Evolutionary conservation across 2,113 vertebrate genomes (phyloP).

Genomic region (Aramus guarauna): DNA sequence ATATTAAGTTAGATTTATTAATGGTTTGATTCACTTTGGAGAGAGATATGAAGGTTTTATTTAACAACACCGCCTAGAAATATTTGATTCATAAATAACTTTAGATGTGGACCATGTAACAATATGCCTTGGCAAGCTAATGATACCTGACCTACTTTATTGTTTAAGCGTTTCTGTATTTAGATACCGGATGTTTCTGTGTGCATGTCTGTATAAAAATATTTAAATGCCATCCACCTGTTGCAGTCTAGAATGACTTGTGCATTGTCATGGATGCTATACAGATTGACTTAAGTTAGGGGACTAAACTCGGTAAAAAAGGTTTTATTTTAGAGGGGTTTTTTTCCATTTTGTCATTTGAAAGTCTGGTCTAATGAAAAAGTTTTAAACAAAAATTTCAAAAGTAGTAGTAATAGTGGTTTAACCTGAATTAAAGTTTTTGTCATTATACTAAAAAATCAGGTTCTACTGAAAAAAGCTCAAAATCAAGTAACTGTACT

Average conservation of each 20-base stretch:
- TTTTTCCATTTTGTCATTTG: not conserved
- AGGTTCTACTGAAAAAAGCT: not conserved
- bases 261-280: not conserved
- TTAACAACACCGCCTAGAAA: not conserved
- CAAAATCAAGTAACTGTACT: not conserved
- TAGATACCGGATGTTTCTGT: not conserved
- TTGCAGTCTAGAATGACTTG: not conserved
- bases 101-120: not conserved
- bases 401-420: not conserved
- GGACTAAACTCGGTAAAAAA: not conserved
- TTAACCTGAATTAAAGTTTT: not conserved
- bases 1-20: not conserved
- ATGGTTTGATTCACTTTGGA: not conserved
- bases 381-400: not conserved
- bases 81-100: not conserved
- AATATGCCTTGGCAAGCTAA: not conserved
- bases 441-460: not conserved
- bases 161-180: not conserved
- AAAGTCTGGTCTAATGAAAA: not conserved
- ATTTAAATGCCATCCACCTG: not conserved
- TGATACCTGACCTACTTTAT: not conserved
- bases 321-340: not conserved
- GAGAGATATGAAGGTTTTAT: not conserved
- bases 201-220: not conserved
- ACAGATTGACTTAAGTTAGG: not conserved